Evolutionary conservation across 2,797 vertebrate species (phyloP), one percentile per base, ranked within the genome.

Genomic region (Pseudochaenichthys georgianus): DNA sequence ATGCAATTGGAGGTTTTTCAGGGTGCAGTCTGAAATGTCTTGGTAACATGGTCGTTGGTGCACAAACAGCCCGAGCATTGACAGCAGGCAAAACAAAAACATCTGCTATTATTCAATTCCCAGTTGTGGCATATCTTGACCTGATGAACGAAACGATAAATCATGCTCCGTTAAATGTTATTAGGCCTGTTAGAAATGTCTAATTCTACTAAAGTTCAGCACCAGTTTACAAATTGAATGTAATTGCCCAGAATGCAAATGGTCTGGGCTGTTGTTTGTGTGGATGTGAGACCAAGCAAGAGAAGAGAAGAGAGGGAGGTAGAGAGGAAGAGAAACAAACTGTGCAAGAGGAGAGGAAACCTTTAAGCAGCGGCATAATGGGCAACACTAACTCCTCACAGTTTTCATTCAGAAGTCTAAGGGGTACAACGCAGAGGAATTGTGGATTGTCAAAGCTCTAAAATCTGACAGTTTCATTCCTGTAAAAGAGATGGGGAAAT

Each of bases 171-270:
- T 94, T 94, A 92, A 91, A 94, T 86, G 84, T 89, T 88, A 94
- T 93, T 92, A 92, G 43, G 87, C 87, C 88, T 87, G 86, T 94
- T 94, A 93, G 85, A 59, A 66, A 88, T 90, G 92, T 89, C 87
- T 92, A 92, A 94, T 94, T 91, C 85, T 86, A 87, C 89, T 82
- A 92, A 94, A 93, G 91, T 93, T 94, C 88, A 93, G 83, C 50
- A 50, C 70, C 34, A 77, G 87, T 93, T 92, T 93, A 91, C 91
- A 93, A 94, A 94, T 93, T 92, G 88, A 91, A 91, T 84, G 80
- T 88, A 93, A 94, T 91, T 92, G 87, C 92, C 84, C 90, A 86
- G 81, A 90, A 92, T 94, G 87, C 88, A 93, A 94, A 93, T 90
- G 85, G 81, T 19, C 67, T 70, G 53, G 62, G 79, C 75, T 69